Base-by-base conservation (phyloP, 2,113 vertebrate species). In the Xerus inauris region DNA sequence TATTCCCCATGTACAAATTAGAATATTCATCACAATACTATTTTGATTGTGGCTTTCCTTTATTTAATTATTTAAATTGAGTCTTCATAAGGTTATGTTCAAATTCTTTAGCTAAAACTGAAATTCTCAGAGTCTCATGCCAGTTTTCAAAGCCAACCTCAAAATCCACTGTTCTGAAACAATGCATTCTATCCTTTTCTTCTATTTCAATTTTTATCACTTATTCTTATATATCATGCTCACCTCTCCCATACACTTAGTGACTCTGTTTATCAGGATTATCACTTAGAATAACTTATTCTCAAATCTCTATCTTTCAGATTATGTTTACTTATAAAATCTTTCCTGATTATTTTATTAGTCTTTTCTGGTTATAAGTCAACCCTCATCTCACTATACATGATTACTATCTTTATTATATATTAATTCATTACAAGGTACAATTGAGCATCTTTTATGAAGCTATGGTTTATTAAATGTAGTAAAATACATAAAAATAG, bases 71-170 rank as follows among this genome's bases (percentile, higher is more conserved):
- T 40, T 77, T 64, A 77, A 72, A 87, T 47, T 40, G 6, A 22
- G 19, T 77, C 3, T 30, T 26, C 49, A 10, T 77, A 90, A 64
- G 11, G 57, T n/a, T 30, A 0, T 75, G 4, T 67, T 85, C 38
- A 80, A 84, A 91, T 73, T 54, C 4, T 42, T 73, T 88, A 26
- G 14, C 20, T 95, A 49, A 94, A 81, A 80, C 2, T 92, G 59
- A 59, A n/a, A 7, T 79, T 72, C 51, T 90, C 26, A 77, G 1
- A 59, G 19, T 69, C 6, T 45, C 38, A 16, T 62, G 1, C 28
- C 26, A 30, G 7, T 49, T 83, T 90, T 77, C 22, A 57, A 87
- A 86, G 32, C 14, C 17, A 71, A 30, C 2, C 16, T 86, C 17
- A 87, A 72, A 77, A 35, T 11, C 19, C 1, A 77, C 69, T 85